Evolutionary conservation across 1,140 invertebrate genomes (phyloP).

Genomic region (Gonatopus flavifemur): DNA sequence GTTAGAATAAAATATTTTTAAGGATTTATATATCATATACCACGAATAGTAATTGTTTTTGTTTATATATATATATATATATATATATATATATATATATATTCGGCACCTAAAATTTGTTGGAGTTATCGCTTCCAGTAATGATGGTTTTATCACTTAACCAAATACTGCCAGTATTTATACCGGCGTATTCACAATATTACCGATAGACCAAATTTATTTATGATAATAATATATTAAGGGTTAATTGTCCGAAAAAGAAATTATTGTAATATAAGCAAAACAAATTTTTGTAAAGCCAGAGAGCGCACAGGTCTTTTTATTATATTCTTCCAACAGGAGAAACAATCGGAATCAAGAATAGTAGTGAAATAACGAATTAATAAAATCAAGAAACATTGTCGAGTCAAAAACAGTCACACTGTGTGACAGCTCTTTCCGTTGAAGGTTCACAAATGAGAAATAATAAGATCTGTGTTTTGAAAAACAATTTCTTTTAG

Average conservation of each 20-base stretch:
- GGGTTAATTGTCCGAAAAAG: conserved; percentile 51
- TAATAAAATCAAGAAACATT: conserved; percentile 32
- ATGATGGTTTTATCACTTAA: conserved; percentile 45
- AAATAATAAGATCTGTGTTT: not conserved
- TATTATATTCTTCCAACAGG: conserved; percentile 33
- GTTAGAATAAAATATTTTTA: not conserved
- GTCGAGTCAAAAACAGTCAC: conserved; percentile 22
- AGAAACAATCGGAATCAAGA: conserved; percentile 29
- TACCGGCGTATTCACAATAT: conserved; percentile 58
- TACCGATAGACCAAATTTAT: conserved; percentile 61
- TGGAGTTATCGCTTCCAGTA: conserved; percentile 42
- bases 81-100: too few relatives aligned
- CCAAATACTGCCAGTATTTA: conserved; percentile 57
- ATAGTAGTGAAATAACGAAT: too few relatives aligned
- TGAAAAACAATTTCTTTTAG: not conserved
- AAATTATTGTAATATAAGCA: conserved; percentile 55
- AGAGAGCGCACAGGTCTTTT: conserved; percentile 55
- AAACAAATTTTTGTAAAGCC: conserved; percentile 51
- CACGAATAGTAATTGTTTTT: too few relatives aligned
- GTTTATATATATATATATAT: too few relatives aligned
- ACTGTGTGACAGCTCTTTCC: conserved; percentile 4
- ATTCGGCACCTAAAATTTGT: too few relatives aligned
- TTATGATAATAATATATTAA: conserved; percentile 61
- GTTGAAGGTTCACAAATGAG: not conserved
- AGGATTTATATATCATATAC: not conserved